These are phyloP conservation scores for Falco punctatus DNA, from an alignment of 2,113 vertebrate genomes.

Conservation along the genomic window DNA sequence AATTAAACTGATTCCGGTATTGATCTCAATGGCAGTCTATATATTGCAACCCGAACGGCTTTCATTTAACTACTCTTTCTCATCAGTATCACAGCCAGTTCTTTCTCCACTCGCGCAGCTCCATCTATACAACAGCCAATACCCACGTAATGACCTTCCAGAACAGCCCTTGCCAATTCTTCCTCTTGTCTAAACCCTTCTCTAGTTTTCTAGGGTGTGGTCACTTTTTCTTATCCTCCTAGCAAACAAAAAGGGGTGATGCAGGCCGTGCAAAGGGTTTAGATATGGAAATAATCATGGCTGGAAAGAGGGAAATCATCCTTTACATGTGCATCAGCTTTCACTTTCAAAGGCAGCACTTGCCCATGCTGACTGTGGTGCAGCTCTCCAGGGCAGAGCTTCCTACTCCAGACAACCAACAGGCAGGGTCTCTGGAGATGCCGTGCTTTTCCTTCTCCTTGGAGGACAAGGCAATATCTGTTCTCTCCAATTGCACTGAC, in stretches of 20 bases:
- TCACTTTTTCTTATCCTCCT: background rate
- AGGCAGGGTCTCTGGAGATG: background rate
- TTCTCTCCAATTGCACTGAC: background rate
- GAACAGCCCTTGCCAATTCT: background rate
- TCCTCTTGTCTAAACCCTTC: background rate
- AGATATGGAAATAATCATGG: background rate
- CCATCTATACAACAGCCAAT: constrained; percentile 47
- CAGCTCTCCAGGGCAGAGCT: background rate
- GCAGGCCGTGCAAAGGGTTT: background rate
- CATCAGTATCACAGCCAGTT: constrained; percentile 44
- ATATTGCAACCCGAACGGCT: constrained; percentile 56
- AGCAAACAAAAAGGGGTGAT: background rate
- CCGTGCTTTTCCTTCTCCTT: background rate
- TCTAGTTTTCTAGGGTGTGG: background rate
- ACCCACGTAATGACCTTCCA: constrained; percentile 14
- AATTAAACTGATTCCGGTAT: constrained; percentile 67
- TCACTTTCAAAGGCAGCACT: background rate
- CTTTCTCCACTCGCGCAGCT: constrained; percentile 18
- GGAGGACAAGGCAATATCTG: background rate
- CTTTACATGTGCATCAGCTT: background rate
- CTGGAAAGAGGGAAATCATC: background rate
- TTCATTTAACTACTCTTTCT: constrained; percentile 43
- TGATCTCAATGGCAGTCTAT: constrained; percentile 30
- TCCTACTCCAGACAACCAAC: background rate
- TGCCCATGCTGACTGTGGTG: background rate